These are phyloP conservation scores for Syncerus caffer DNA, from an alignment of 2,797 vertebrate genomes.

Conservation along the genomic window DNA sequence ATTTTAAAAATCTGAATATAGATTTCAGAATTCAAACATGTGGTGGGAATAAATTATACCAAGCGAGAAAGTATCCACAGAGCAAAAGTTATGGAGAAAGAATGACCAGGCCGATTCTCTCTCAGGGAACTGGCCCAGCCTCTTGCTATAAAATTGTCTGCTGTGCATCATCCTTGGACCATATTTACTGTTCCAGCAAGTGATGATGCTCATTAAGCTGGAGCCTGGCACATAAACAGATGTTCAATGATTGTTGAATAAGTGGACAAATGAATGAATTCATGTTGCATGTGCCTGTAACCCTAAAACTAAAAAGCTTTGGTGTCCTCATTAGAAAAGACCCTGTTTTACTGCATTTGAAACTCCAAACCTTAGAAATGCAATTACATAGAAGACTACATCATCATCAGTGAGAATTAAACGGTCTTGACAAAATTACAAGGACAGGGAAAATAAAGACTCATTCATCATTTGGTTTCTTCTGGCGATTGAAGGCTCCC, in stretches of 20 bases:
- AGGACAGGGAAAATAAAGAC: neutral
- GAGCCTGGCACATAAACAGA: neutral
- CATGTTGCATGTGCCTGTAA: neutral
- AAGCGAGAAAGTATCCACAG: neutral
- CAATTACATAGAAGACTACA: neutral
- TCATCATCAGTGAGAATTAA: constrained; percentile 35
- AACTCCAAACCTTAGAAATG: constrained; percentile 20
- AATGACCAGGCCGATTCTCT: neutral
- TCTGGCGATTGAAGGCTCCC: neutral
- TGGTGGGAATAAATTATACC: neutral
- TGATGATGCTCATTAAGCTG: neutral
- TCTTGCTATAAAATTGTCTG: neutral
- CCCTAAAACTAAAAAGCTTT: neutral
- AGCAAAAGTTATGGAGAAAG: constrained; percentile 6
- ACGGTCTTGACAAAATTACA: constrained; percentile 32
- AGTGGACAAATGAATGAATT: neutral
- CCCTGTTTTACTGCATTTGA: neutral
- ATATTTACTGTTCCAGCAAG: neutral
- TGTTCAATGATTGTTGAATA: neutral
- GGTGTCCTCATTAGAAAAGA: neutral
- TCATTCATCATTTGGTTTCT: constrained; percentile 38
- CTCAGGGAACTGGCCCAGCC: neutral
- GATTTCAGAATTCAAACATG: neutral
- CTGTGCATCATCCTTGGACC: neutral
- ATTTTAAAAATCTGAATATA: neutral